These are phyloP conservation scores for Tetragnatha versicolor DNA, from an alignment of 1,140 invertebrate genomes.

Conservation along the genomic window DNA sequence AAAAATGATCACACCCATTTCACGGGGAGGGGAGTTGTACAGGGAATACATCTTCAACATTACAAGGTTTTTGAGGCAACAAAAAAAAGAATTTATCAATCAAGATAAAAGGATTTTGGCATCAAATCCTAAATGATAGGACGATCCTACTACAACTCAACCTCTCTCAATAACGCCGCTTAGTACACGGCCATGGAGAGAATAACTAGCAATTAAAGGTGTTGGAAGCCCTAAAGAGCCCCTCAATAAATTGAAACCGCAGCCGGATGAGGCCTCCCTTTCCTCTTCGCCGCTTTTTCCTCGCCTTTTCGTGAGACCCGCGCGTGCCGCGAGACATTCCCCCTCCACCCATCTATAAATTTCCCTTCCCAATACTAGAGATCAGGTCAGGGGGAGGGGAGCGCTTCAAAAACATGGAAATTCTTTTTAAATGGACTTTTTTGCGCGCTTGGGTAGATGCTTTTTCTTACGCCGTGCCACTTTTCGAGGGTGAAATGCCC, in stretches of 20 bases:
- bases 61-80: no score
- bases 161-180: no score
- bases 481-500: neutral
- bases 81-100: no score
- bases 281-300: conserved; percentile 2
- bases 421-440: neutral
- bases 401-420: neutral
- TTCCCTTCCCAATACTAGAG: conserved; percentile 12
- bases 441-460: neutral
- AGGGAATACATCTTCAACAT: no score
- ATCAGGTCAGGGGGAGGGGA: conserved; percentile 26
- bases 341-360: conserved; percentile 31
- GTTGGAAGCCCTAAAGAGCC: neutral
- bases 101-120: no score
- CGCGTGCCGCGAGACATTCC: conserved; percentile 26
- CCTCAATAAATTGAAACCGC: conserved; percentile 22
- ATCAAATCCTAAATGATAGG: no score
- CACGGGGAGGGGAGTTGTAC: no score
- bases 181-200: no score
- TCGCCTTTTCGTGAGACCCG: conserved; percentile 16
- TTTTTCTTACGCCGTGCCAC: neutral
- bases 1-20: no score
- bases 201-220: neutral
- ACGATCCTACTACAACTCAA: no score
- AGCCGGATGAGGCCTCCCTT: neutral